These are phyloP conservation scores for Cepaea nemoralis DNA, from an alignment of 1,140 invertebrate genomes.

Conservation along the genomic window DNA sequence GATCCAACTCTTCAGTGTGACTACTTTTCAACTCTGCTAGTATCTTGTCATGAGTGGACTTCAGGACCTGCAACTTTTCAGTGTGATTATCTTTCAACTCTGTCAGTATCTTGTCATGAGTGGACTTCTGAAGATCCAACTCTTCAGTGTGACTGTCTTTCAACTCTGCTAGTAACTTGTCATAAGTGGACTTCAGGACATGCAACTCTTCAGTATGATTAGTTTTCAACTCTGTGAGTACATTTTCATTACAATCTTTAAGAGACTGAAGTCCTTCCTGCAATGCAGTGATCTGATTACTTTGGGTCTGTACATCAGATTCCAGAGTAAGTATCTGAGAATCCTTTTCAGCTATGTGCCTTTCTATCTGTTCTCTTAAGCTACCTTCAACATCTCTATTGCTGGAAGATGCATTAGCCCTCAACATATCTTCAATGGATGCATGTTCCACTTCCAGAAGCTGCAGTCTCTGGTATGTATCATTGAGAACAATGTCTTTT, in stretches of 20 bases:
- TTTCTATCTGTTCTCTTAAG: slow-evolving; percentile 35
- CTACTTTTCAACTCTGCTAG: background rate
- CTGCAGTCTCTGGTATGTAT: slow-evolving; percentile 42
- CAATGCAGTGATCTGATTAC: slow-evolving; percentile 29
- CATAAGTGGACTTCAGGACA: slow-evolving; percentile 43
- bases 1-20: slow-evolving; percentile 22
- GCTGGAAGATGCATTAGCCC: slow-evolving; percentile 54
- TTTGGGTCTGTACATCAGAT: slow-evolving; percentile 42
- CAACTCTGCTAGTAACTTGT: no score
- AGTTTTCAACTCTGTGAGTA: background rate
- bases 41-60: background rate
- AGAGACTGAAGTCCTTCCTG: background rate
- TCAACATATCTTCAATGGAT: slow-evolving; percentile 63
- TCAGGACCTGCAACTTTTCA: background rate
- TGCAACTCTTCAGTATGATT: slow-evolving; percentile 26
- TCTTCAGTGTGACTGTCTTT: no score
- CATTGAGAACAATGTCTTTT: slow-evolving; percentile 51
- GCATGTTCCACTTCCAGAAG: slow-evolving; percentile 53
- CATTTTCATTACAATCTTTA: background rate
- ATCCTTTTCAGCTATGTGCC: slow-evolving; percentile 8
- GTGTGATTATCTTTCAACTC: background rate
- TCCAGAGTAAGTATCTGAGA: slow-evolving; percentile 35
- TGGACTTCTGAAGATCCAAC: background rate
- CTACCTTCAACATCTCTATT: slow-evolving; percentile 49
- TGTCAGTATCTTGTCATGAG: background rate